Evolutionary conservation across 2,888 invertebrate species (phyloP).

Genomic region (Heteropelma amictum): DNA sequence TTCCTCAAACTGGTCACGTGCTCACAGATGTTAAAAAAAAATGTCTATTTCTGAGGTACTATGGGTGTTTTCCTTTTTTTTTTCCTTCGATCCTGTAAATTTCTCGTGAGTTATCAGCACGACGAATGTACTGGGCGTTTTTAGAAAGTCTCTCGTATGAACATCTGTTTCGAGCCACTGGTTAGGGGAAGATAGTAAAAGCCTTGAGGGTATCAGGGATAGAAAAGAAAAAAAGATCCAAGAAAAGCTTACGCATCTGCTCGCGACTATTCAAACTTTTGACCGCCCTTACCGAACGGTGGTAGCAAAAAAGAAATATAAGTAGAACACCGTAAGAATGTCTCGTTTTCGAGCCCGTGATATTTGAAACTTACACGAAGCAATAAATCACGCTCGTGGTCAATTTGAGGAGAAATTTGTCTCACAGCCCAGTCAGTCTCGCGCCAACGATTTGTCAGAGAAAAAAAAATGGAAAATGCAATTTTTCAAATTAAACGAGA

Average conservation of each 20-base stretch:
- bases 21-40: constrained; percentile 36
- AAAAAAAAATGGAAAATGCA: too few relatives aligned
- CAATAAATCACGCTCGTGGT: constrained; percentile 33
- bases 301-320: constrained; percentile 25
- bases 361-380: constrained; percentile 15
- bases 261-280: constrained; percentile 61
- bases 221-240: constrained; percentile 61
- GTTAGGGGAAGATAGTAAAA: constrained; percentile 10
- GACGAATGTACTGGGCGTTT: constrained; percentile 62
- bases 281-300: constrained; percentile 47
- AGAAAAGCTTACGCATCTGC: constrained; percentile 65
- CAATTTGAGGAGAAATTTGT: constrained; percentile 14
- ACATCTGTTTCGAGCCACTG: constrained; percentile 66
- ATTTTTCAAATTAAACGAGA: too few relatives aligned
- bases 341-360: constrained; percentile 13
- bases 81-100: constrained; percentile 54
- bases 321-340: constrained; percentile 27
- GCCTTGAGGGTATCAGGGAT: constrained; percentile 24
- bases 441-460: too few relatives aligned
- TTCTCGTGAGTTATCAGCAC: constrained; percentile 63
- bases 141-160: constrained; percentile 62
- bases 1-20: constrained; percentile 36
- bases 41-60: constrained; percentile 52
- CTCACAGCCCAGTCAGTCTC: neutral
- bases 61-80: too few relatives aligned